Base-by-base conservation (phyloP, 1,140 invertebrate species). In the Zeugodacus cucurbitae region DNA sequence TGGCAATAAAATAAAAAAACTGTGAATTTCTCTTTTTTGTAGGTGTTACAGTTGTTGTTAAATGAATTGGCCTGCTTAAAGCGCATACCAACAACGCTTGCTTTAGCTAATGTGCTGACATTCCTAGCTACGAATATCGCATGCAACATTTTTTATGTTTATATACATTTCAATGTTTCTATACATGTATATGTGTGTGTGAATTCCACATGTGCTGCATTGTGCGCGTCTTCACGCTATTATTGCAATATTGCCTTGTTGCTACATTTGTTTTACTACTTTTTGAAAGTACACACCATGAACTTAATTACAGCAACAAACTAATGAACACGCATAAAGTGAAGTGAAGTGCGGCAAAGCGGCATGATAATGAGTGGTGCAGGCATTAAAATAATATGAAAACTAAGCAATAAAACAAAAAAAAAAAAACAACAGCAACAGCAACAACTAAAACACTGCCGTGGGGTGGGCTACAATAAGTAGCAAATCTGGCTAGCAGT, bases 271-370 rank as follows among this genome's bases (percentile, higher is more conserved):
- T n/a, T 54, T 86, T 86, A 22, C 54, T 34, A 22, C 17, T 54
- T 88, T 74, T 74, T 74, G 87, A 74, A 70, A 88, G 67, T 44
- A 88, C 88, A 89, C 82, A 87, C 90, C 90, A 90, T 90, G 90
- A 90, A 90, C 90, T 90, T 90, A 90, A 90, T 90, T 90, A 90
- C 89, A 90, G 89, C 89, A 90, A 67, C 88, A 90, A 89, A 85
- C 87, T 59, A 86, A 59, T 78, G 54, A 59, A 48, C 34, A 54
- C 3, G 48, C 1, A 4, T 10, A 54, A 58, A 87, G 58, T 67
- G 85, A 85, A 88, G 48, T 78, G n/a, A 41, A 74, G n/a, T n/a
- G n/a, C n/a, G n/a, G 70, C 37, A 74, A 74, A 74, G 70, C 34
- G 6, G 37, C 20, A 74, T n/a, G 34, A 74, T 41, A 74, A 41